Evolutionary conservation across 2,888 invertebrate species (phyloP).

Genomic region (Amiota mariae): DNA sequence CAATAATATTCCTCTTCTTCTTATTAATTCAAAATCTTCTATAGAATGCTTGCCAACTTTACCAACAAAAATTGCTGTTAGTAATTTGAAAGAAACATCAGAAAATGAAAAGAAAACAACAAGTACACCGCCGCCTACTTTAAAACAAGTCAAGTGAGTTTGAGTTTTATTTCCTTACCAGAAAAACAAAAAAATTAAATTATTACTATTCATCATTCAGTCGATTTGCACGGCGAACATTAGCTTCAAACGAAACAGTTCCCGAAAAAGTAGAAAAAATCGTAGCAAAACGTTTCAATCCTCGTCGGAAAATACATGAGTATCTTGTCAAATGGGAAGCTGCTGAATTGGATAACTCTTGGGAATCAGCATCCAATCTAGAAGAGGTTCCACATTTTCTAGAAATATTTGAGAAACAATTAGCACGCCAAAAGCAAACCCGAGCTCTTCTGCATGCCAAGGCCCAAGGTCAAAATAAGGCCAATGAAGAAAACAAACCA

Average conservation of each 20-base stretch:
- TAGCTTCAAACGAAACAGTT: constrained; percentile 65
- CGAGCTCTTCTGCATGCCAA: constrained; percentile 75
- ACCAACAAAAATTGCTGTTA: constrained; percentile 52
- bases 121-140: constrained; percentile 41
- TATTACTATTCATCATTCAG: constrained; percentile 43
- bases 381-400: constrained; percentile 84
- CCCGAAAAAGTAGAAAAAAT: constrained; percentile 88
- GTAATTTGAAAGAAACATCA: constrained; percentile 60
- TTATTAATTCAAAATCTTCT: constrained; percentile 40
- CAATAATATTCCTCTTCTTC: too few relatives aligned
- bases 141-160: constrained; percentile 44
- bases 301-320: constrained; percentile 84
- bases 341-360: constrained; percentile 85
- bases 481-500: constrained; percentile 19
- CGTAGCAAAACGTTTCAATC: constrained; percentile 87
- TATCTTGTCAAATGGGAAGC: constrained; percentile 91
- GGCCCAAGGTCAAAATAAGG: constrained; percentile 38
- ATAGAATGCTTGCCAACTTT: constrained; percentile 55
- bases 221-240: constrained; percentile 68
- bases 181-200: too few relatives aligned
- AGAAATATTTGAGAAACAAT: constrained; percentile 86
- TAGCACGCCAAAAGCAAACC: constrained; percentile 84
- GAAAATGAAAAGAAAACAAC: constrained; percentile 58
- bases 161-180: background rate
- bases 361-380: constrained; percentile 87